phyloP scores from a whole-genome alignment of 2,888 invertebrate species.

The Agrotis puta region DNA sequence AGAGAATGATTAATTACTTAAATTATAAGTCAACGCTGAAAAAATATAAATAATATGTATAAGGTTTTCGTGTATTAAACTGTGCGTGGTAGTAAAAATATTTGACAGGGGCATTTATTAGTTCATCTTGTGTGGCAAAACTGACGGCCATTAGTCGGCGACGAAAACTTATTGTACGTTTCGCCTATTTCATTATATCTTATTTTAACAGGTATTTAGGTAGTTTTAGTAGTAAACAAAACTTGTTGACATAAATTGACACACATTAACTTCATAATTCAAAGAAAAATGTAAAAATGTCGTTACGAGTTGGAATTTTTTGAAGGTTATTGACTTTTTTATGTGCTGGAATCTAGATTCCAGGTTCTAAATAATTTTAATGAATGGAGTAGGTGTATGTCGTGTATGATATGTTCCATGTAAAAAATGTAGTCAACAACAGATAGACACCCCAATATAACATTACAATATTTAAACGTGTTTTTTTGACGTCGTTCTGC shows the following conservation, averaged over 20 bases:
- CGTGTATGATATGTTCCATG: slow-evolving; percentile 5
- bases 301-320: slow-evolving; percentile 5
- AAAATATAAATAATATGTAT: background rate
- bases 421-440: background rate
- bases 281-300: slow-evolving; percentile 43
- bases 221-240: slow-evolving; percentile 42
- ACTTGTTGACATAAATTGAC: slow-evolving; percentile 50
- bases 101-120: slow-evolving; percentile 57
- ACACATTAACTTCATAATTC: slow-evolving; percentile 38
- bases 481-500: background rate
- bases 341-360: slow-evolving; percentile 15
- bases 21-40: slow-evolving; percentile 3
- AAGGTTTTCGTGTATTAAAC: slow-evolving; percentile 31
- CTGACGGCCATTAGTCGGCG: slow-evolving; percentile 55
- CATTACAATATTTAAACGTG: background rate
- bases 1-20: slow-evolving; percentile 15
- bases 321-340: slow-evolving; percentile 46
- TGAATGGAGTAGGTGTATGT: background rate
- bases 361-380: slow-evolving; percentile 19
- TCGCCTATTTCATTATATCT: slow-evolving; percentile 41
- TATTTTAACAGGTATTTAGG: slow-evolving; percentile 44
- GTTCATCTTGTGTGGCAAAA: slow-evolving; percentile 65
- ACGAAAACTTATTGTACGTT: slow-evolving; percentile 56
- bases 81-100: slow-evolving; percentile 58
- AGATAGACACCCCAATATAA: background rate